Evolutionary conservation across 2,113 vertebrate species (phyloP).

Genomic region (Propithecus coquereli): DNA sequence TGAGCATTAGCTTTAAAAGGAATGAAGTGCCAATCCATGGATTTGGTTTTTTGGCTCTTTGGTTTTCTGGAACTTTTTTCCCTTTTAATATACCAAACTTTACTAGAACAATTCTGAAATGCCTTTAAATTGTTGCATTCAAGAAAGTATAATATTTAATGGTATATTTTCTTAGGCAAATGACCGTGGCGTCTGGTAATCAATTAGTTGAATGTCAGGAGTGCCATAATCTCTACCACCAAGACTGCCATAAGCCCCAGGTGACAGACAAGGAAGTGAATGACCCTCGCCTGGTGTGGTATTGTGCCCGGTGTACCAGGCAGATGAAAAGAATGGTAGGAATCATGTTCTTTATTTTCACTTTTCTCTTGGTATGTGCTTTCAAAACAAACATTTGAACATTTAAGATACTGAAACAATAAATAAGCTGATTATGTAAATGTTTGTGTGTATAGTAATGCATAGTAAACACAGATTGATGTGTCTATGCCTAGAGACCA

Average conservation of each 20-base stretch:
- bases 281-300: conserved; percentile 98
- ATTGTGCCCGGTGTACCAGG: conserved; percentile 96
- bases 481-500: not conserved
- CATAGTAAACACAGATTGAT: not conserved
- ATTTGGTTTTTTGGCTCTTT: not conserved
- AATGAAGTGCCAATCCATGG: not conserved
- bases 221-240: conserved; percentile 99
- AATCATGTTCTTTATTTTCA: conserved; percentile 41
- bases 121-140: not conserved
- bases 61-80: not conserved
- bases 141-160: conserved; percentile 60
- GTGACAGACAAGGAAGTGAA: conserved; percentile 99
- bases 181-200: conserved; percentile 97
- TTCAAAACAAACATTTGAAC: not conserved
- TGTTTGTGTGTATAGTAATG: not conserved
- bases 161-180: conserved; percentile 89
- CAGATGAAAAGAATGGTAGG: conserved; percentile 99
- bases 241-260: conserved; percentile 98
- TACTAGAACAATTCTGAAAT: not conserved
- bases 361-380: not conserved
- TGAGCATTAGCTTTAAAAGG: not conserved
- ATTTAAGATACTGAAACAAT: not conserved
- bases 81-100: not conserved
- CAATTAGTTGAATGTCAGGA: conserved; percentile 98
- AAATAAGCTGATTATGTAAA: not conserved